Evolutionary conservation across 2,113 vertebrate species (phyloP).

Genomic region (Labeo rohita): DNA sequence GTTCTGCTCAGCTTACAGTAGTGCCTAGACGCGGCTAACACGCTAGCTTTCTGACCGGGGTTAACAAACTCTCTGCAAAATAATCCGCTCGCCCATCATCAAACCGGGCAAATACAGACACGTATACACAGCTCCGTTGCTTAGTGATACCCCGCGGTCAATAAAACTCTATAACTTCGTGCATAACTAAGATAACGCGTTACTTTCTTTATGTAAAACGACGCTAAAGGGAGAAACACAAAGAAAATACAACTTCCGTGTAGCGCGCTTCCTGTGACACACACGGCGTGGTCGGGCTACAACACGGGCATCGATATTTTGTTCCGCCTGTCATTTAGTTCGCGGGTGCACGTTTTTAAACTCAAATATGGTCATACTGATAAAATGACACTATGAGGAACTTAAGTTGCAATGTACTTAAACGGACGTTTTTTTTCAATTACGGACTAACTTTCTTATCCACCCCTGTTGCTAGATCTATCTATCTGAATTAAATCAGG

Average conservation of each 20-base stretch:
- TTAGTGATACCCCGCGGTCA: background rate
- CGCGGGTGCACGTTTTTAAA: background rate
- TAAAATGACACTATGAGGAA: background rate
- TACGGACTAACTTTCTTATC: background rate
- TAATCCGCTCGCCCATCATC: slow-evolving; percentile 63
- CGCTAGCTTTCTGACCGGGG: slow-evolving; percentile 55
- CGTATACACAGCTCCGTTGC: background rate
- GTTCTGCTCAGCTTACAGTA: slow-evolving; percentile 47
- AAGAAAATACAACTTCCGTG: slow-evolving; percentile 83
- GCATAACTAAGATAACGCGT: slow-evolving; percentile 48
- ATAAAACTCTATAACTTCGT: slow-evolving; percentile 40
- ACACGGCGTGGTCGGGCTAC: slow-evolving; percentile 67
- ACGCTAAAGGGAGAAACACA: slow-evolving; percentile 81
- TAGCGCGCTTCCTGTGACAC: slow-evolving; percentile 78
- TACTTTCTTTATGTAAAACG: slow-evolving; percentile 76
- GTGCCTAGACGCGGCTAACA: slow-evolving; percentile 35
- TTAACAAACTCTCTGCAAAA: slow-evolving; percentile 60
- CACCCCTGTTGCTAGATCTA: background rate
- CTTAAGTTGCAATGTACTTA: background rate
- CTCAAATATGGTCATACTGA: background rate
- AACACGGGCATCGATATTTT: slow-evolving; percentile 56
- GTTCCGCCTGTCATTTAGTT: slow-evolving; percentile 68
- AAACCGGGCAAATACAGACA: slow-evolving; percentile 29
- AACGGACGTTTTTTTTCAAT: background rate
- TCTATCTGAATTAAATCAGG: background rate